phyloP scores from a whole-genome alignment of 2,797 vertebrate species.

The Pelobates cultripes region DNA sequence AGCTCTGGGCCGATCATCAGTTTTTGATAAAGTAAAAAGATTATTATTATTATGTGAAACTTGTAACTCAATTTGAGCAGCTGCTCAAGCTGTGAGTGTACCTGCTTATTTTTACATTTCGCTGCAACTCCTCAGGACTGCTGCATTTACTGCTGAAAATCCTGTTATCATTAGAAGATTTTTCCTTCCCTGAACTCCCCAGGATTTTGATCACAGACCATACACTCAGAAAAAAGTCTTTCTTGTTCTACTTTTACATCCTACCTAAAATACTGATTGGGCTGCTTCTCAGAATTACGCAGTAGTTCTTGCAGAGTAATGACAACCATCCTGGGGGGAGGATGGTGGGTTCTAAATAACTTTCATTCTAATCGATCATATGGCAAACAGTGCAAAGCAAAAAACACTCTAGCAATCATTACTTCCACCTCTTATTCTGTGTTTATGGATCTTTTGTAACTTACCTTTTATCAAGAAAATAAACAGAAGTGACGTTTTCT shows the following conservation, averaged over 20 bases:
- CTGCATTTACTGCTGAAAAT: conserved; percentile 18
- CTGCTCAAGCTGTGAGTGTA: conserved; percentile 24
- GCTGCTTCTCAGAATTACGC: not conserved
- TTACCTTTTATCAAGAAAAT: not conserved
- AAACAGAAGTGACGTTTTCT: too few species aligned
- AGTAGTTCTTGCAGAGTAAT: not conserved
- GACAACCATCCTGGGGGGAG: conserved; percentile 5
- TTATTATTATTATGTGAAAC: conserved; percentile 33
- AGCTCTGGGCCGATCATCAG: conserved; percentile 9
- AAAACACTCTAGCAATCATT: not conserved
- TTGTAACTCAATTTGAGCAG: not conserved
- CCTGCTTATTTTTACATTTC: conserved; percentile 34
- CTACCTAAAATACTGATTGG: conserved; percentile 7
- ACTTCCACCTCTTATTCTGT: not conserved
- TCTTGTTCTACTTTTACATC: not conserved
- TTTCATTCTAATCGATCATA: conserved; percentile 8
- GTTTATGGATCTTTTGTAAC: conserved; percentile 6
- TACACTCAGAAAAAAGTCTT: not conserved
- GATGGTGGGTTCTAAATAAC: conserved; percentile 19
- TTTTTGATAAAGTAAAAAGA: conserved; percentile 11
- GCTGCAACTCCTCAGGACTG: conserved; percentile 2
- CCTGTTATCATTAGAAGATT: conserved; percentile 28
- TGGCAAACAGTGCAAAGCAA: not conserved
- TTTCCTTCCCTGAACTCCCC: not conserved
- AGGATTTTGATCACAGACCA: conserved; percentile 19